Evolutionary conservation across 2,888 invertebrate genomes (phyloP).

Genomic region (Brassicogethes aeneus): DNA sequence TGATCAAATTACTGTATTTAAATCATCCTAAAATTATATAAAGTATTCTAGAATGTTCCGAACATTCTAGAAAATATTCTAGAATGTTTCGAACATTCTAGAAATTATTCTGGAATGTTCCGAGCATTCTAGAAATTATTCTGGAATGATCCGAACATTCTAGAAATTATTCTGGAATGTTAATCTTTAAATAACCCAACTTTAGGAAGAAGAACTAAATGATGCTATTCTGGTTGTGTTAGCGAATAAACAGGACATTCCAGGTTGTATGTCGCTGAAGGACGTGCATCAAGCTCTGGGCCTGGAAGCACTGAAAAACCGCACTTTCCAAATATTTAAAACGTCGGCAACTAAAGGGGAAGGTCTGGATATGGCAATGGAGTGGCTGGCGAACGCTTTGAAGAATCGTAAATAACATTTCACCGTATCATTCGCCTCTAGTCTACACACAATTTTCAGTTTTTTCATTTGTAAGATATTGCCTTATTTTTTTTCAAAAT

Average conservation of each 20-base stretch:
- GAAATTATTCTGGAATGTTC: no score
- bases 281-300: constrained; percentile 96
- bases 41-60: no score
- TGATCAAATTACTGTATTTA: no score
- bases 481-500: no score
- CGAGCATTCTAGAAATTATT: no score
- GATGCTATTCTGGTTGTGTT: constrained; percentile 93
- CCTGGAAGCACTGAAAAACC: constrained; percentile 86
- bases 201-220: constrained; percentile 95
- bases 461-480: neutral
- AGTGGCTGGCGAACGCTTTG: constrained; percentile 90
- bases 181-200: no score
- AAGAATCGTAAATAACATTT: constrained; percentile 75
- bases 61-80: no score
- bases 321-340: constrained; percentile 99
- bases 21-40: no score
- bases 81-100: no score
- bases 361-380: constrained; percentile 98
- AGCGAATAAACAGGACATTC: constrained; percentile 99
- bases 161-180: no score
- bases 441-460: constrained; percentile 14
- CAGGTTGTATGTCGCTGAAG: constrained; percentile 92
- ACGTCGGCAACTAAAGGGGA: constrained; percentile 97
- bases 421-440: constrained; percentile 19
- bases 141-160: no score